Evolutionary conservation across 2,797 vertebrate genomes (phyloP).

Genomic region (Podargus strigoides): DNA sequence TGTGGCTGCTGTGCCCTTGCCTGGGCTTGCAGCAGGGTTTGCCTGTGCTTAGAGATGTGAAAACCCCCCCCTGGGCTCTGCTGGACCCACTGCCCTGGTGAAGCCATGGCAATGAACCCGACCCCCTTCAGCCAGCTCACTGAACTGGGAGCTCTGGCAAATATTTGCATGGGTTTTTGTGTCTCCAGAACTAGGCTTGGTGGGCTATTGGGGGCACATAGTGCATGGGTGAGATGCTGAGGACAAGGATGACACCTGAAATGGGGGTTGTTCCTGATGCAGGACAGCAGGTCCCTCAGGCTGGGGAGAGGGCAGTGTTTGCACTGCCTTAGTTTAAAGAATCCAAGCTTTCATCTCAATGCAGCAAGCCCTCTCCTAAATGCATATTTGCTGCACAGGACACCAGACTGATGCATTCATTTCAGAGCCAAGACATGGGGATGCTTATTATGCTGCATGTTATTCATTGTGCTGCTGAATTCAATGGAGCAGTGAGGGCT

Average conservation of each 20-base stretch:
- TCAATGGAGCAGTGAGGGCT: not conserved
- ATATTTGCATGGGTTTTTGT: not conserved
- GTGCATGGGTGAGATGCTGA: not conserved
- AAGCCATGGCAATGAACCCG: accelerated
- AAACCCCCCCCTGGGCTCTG: too few relatives aligned
- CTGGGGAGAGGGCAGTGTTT: not conserved
- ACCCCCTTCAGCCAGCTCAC: not conserved
- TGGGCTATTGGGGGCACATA: accelerated
- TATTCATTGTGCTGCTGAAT: not conserved
- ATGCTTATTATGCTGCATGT: not conserved
- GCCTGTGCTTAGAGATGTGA: not conserved
- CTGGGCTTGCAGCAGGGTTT: not conserved
- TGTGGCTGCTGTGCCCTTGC: not conserved
- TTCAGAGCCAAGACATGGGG: not conserved
- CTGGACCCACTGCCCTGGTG: not conserved
- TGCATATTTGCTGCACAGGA: not conserved
- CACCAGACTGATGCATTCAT: not conserved
- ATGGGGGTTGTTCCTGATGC: not conserved
- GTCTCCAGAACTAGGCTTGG: not conserved
- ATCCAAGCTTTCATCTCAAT: not conserved
- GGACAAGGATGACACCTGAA: too few relatives aligned
- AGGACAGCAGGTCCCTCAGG: not conserved
- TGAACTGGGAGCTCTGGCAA: not conserved
- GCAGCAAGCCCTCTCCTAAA: not conserved
- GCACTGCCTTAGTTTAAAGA: not conserved